Evolutionary conservation across 2,888 invertebrate genomes (phyloP).

Genomic region (Neoscelio sp.): DNA sequence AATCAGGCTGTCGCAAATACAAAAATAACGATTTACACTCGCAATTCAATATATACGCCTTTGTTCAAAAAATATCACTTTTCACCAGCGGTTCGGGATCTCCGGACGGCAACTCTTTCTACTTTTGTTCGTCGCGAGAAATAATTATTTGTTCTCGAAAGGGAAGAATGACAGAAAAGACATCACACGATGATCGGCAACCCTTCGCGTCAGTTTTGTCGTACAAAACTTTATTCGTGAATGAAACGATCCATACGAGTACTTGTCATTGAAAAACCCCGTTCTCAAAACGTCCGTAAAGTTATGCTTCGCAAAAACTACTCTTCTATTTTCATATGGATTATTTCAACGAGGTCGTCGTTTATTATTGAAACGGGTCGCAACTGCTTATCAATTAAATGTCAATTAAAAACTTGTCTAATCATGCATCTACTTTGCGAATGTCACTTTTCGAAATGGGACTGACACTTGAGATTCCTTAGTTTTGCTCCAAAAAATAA

Average conservation of each 20-base stretch:
- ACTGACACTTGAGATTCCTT: too few species aligned
- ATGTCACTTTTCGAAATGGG: slow-evolving; percentile 32
- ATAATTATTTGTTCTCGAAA: too few species aligned
- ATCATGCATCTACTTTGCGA: slow-evolving; percentile 29
- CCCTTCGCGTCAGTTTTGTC: slow-evolving; percentile 48
- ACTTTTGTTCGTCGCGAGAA: slow-evolving; percentile 23
- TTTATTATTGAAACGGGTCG: slow-evolving; percentile 21
- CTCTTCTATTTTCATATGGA: slow-evolving; percentile 15
- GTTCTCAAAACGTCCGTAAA: slow-evolving; percentile 16
- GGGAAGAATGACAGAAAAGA: too few species aligned
- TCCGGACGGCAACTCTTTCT: slow-evolving; percentile 60
- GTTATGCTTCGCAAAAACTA: slow-evolving; percentile 13
- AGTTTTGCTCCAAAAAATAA: too few species aligned
- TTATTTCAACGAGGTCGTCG: slow-evolving; percentile 16
- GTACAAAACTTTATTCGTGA: slow-evolving; percentile 9
- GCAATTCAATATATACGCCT: slow-evolving; percentile 48
- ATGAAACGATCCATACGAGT: slow-evolving; percentile 34
- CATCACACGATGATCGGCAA: slow-evolving; percentile 37
- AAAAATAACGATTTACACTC: slow-evolving; percentile 51
- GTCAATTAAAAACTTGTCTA: slow-evolving; percentile 10
- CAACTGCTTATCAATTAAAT: slow-evolving; percentile 14
- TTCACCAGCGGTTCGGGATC: slow-evolving; percentile 51
- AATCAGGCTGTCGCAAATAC: slow-evolving; percentile 28
- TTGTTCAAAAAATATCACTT: slow-evolving; percentile 46
- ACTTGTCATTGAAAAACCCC: slow-evolving; percentile 27